Base-by-base conservation (phyloP, 64 coral and sea anemone species). In the Trachythela sp. region DNA sequence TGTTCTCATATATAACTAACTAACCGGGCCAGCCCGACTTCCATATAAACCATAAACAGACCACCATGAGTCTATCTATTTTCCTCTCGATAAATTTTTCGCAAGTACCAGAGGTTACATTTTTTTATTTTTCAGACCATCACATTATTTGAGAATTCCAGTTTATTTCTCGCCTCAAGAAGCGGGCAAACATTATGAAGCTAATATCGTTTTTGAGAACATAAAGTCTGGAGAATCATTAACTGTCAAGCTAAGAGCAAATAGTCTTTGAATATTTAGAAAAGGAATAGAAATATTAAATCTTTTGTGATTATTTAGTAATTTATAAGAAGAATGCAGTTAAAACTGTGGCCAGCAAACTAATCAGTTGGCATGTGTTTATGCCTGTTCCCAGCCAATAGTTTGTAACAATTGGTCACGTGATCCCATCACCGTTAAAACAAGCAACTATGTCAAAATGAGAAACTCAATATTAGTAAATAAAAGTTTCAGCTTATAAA, bases 141-240 rank as follows among this genome's bases (percentile, higher is more conserved):
- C 48, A 0, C 43, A 86, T 32, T 94, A 85, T 80, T 86, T 94
- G 22, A 48, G 77, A 41, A 60, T 94, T 15, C 93, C 93, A 10
- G 86, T 94, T 51, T 40, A 36, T 32, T 94, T 94, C 38, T 86
- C 80, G 26, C 93, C 93, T 32, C 51, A 31, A 35, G 89, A 91
- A 70, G 48, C 93, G 39, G 77, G 59, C 18, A 91, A 77, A 9
- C 40, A 39, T 39, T 90, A 90, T 35, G 59, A 56, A 33, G 49
- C 89, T 56, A 51, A 51, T 9, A 33, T 85, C 24, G 13, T 29
- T 11, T 85, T 90, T 71, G 84, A 50, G 22, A 83, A 10, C 85
- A 76, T 84, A 87, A 75, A 92, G n/a, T 87, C 86, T 40, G 90
- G 90, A 48, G 84, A 92, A 54, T 45, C 35, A 77, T 32, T 92